These are phyloP conservation scores for Brachionus rotundiformis DNA, from an alignment of 1,140 invertebrate species.

Conservation along the genomic window DNA sequence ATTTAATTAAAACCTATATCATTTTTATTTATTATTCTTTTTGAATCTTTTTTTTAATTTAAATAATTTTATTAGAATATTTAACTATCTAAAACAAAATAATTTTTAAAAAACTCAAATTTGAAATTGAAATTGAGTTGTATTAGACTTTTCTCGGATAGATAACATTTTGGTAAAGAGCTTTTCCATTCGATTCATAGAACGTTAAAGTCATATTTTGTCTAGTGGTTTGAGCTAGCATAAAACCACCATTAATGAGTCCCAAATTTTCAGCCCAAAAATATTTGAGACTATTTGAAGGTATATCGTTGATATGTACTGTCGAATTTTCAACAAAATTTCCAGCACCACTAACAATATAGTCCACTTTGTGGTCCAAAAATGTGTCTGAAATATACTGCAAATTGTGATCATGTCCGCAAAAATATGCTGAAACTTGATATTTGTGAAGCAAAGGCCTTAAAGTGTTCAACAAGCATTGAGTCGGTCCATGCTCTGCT, in stretches of 20 bases:
- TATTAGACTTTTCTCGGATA: slow-evolving; percentile 54
- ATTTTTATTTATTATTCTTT: no score
- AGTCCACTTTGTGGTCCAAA: slow-evolving; percentile 57
- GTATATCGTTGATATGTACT: slow-evolving; percentile 58
- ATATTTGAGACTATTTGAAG: slow-evolving; percentile 58
- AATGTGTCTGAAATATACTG: slow-evolving; percentile 57
- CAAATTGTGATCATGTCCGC: slow-evolving; percentile 66
- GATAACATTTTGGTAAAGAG: slow-evolving; percentile 55
- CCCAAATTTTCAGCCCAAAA: slow-evolving; percentile 59
- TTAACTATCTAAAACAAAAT: no score
- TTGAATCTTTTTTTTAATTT: no score
- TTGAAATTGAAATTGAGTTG: no score
- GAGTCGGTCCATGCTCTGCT: slow-evolving; percentile 65
- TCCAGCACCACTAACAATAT: slow-evolving; percentile 62
- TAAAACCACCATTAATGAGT: slow-evolving; percentile 60
- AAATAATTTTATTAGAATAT: background rate
- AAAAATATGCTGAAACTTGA: slow-evolving; percentile 65
- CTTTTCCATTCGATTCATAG: slow-evolving; percentile 56
- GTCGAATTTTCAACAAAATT: slow-evolving; percentile 61
- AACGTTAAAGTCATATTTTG: slow-evolving; percentile 61
- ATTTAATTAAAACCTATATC: no score
- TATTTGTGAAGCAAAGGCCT: slow-evolving; percentile 65
- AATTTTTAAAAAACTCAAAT: background rate
- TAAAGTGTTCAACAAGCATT: slow-evolving; percentile 62
- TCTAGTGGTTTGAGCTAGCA: slow-evolving; percentile 57